Percentiles rank a stretch among this genome's conserved stretches.
Evolutionary conservation across 2,888 invertebrate species (phyloP).

Genomic region (Omphaloscelis lunosa): DNA sequence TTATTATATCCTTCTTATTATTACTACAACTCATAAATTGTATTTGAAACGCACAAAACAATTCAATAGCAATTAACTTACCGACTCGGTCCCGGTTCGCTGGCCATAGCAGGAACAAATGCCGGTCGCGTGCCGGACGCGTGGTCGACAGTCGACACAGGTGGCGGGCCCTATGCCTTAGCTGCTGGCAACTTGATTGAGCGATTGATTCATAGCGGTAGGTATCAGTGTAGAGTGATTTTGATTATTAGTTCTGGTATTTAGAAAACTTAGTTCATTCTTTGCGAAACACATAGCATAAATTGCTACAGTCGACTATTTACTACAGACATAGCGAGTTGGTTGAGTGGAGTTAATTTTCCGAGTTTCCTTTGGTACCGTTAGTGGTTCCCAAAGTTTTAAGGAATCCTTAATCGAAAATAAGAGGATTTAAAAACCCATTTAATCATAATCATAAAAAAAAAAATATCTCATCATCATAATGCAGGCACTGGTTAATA

Average conservation of each 20-base stretch:
- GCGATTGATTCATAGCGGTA: slow-evolving; percentile 3
- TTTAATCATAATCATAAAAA: too few species aligned
- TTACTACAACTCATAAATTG: slow-evolving; percentile 33
- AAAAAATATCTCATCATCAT: too few species aligned
- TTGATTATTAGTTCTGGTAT: neutral
- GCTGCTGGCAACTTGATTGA: slow-evolving; percentile 16
- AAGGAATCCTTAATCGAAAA: neutral
- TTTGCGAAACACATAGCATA: neutral
- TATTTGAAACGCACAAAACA: slow-evolving; percentile 34
- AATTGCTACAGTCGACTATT: neutral
- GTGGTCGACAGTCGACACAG: slow-evolving; percentile 61
- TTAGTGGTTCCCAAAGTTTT: too few species aligned
- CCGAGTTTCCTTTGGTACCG: neutral
- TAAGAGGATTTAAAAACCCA: neutral
- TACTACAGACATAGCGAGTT: neutral
- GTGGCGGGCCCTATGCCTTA: slow-evolving; percentile 58
- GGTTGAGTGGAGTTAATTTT: neutral
- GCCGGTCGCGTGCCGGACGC: slow-evolving; percentile 67
- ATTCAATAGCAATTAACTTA: slow-evolving; percentile 63
- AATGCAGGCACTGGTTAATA: too few species aligned
- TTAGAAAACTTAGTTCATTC: neutral
- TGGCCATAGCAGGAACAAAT: slow-evolving; percentile 53
- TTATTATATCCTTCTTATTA: neutral
- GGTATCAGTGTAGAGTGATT: neutral
- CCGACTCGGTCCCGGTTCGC: slow-evolving; percentile 65